phyloP scores from a whole-genome alignment of 2,113 vertebrate genomes.

The Elanus axillaris region DNA sequence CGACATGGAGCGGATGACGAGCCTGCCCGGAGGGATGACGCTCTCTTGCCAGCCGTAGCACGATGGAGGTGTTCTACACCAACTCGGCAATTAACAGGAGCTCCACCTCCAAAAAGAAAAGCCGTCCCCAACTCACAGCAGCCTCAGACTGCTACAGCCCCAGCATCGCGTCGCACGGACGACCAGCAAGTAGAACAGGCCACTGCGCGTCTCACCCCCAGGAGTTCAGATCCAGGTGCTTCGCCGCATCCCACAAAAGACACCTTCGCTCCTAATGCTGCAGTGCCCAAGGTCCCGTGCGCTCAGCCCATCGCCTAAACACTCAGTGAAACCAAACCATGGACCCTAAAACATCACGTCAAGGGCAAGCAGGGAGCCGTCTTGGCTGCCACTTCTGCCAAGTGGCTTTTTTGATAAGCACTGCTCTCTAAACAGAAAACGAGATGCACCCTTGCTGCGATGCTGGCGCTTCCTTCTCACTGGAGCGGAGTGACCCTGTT shows the following conservation, averaged over 20 bases:
- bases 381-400: background rate
- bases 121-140: background rate
- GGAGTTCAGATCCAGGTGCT: no score
- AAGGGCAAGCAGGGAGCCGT: background rate
- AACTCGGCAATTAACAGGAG: background rate
- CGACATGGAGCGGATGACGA: rapidly evolving
- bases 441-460: background rate
- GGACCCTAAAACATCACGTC: background rate
- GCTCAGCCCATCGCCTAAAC: background rate
- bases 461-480: background rate
- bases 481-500: background rate
- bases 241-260: background rate
- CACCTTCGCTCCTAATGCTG: background rate
- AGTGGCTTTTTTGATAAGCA: background rate
- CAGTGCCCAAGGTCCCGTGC: rapidly evolving
- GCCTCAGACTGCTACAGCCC: rapidly evolving
- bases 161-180: rapidly evolving
- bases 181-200: background rate
- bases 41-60: background rate
- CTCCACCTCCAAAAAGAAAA: background rate
- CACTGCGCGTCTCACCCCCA: rapidly evolving
- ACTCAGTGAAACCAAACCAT: rapidly evolving
- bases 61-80: background rate
- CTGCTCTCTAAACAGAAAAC: background rate
- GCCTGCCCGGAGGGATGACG: background rate